A percentile compares a stretch with the other conserved stretches of the same genome.
These are phyloP conservation scores for Monomorium pharaonis DNA, from an alignment of 1,140 invertebrate species.

Conservation along the genomic window DNA sequence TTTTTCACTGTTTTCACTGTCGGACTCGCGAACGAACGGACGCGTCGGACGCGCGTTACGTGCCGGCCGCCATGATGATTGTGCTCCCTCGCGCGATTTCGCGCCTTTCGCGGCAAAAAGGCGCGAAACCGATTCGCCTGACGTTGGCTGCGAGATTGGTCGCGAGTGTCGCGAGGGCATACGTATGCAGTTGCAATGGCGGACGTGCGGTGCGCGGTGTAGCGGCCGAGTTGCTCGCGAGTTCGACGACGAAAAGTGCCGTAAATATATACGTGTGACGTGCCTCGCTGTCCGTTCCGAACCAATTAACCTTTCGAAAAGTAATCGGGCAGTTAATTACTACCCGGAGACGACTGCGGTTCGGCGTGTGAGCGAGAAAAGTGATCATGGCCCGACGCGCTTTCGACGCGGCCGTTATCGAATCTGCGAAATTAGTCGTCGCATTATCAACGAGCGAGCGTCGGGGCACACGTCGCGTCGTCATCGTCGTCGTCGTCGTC, in stretches of 20 bases:
- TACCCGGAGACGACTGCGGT: not conserved
- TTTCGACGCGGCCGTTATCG: not conserved
- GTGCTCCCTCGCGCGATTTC: too few species aligned
- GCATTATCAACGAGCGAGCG: not conserved
- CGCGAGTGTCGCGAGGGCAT: not conserved
- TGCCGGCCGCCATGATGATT: too few species aligned
- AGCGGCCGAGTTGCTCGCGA: too few species aligned
- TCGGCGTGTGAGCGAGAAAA: not conserved
- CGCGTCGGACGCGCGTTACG: too few species aligned
- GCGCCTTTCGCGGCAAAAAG: too few species aligned
- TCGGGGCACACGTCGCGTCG: too few species aligned
- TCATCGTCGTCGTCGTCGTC: too few species aligned
- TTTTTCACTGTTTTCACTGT: too few species aligned
- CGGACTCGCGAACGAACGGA: too few species aligned
- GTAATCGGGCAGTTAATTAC: not conserved
- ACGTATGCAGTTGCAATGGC: too few species aligned
- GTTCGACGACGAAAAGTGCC: not conserved
- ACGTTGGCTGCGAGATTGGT: not conserved
- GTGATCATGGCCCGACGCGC: not conserved
- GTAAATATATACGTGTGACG: not conserved
- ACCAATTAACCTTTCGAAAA: not conserved
- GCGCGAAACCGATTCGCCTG: not conserved
- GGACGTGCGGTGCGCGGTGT: not conserved
- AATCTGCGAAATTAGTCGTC: not conserved
- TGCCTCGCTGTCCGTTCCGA: not conserved